These are phyloP conservation scores for Drosophila mojavensis DNA, from an alignment of 1,140 invertebrate genomes.

Conservation along the genomic window DNA sequence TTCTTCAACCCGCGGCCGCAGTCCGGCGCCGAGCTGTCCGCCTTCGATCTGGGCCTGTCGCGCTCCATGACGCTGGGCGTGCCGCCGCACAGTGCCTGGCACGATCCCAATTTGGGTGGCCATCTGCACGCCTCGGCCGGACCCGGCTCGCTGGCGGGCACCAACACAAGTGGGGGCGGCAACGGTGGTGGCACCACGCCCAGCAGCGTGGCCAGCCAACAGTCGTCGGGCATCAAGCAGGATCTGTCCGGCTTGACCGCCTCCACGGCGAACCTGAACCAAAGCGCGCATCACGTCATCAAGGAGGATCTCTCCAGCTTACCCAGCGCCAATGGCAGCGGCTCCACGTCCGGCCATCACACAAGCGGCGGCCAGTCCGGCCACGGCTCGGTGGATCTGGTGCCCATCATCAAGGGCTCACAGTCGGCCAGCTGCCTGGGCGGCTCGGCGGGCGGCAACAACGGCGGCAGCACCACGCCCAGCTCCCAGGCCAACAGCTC, in stretches of 20 bases:
- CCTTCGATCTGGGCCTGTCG: slow-evolving; percentile 87
- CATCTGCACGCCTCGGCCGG: slow-evolving; percentile 82
- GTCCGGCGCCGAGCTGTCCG: slow-evolving; percentile 82
- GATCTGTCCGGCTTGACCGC: slow-evolving; percentile 67
- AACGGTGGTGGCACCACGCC: slow-evolving; percentile 75
- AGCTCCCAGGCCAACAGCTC: slow-evolving; percentile 91
- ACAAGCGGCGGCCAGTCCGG: slow-evolving; percentile 66
- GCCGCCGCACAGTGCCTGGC: slow-evolving; percentile 87
- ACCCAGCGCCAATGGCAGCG: slow-evolving; percentile 82
- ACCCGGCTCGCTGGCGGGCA: slow-evolving; percentile 79
- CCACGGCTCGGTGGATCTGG: slow-evolving; percentile 81
- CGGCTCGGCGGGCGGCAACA: slow-evolving; percentile 64
- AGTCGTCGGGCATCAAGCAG: slow-evolving; percentile 81
- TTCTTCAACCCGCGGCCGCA: slow-evolving; percentile 84
- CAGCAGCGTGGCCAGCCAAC: slow-evolving; percentile 79
- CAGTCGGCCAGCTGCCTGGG: slow-evolving; percentile 77
- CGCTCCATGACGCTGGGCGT: slow-evolving; percentile 89
- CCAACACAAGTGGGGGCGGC: slow-evolving; percentile 72
- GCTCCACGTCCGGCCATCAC: slow-evolving; percentile 72
- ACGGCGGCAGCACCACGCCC: slow-evolving; percentile 87
- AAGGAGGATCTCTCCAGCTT: slow-evolving; percentile 84
- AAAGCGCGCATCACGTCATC: slow-evolving; percentile 76
- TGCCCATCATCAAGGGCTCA: slow-evolving; percentile 77
- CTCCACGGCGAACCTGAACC: slow-evolving; percentile 63
- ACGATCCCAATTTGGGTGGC: slow-evolving; percentile 86